Conservation (phyloP, 2,888 invertebrate genomes). For the Drosophila eohydei region DNA sequence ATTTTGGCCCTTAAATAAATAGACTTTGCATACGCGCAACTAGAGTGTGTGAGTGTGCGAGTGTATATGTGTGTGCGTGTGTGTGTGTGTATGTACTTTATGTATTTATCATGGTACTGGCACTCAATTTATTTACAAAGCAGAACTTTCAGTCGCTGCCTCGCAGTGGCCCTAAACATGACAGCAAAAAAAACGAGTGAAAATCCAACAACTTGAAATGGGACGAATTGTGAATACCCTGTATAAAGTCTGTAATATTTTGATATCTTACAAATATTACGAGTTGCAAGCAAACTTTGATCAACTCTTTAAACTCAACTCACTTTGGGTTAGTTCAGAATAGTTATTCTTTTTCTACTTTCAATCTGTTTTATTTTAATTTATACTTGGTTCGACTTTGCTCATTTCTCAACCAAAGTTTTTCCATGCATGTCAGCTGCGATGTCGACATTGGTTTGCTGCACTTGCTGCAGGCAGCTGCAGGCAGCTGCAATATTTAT, state of each 20-base stretch:
- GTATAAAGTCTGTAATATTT: not conserved
- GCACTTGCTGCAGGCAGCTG: conserved; percentile 47
- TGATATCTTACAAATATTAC: not conserved
- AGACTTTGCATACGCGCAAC: conserved; percentile 69
- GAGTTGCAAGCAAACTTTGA: not conserved
- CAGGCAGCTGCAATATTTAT: conserved; percentile 56
- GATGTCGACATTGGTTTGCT: conserved; percentile 27
- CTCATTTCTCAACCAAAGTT: conserved; percentile 14
- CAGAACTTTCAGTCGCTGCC: conserved; percentile 54
- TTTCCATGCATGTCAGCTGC: conserved; percentile 26
- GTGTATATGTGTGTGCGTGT: conserved; percentile 17
- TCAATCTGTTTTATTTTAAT: conserved; percentile 5
- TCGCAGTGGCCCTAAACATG: conserved; percentile 35
- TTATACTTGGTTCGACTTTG: conserved; percentile 1
- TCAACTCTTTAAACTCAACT: not conserved
- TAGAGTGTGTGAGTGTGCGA: conserved; percentile 4
- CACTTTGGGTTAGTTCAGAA: not conserved
- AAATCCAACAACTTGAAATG: conserved; percentile 2
- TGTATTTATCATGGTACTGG: conserved; percentile 64
- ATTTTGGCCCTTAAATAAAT: conserved; percentile 75
- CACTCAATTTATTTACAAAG: conserved; percentile 81
- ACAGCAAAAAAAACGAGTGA: conserved; percentile 21
- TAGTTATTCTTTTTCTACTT: not conserved
- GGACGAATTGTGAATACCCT: conserved; percentile 14
- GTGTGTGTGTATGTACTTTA: conserved; percentile 19